These are phyloP conservation scores for Acronicta alni DNA, from an alignment of 2,888 invertebrate species.

Conservation along the genomic window DNA sequence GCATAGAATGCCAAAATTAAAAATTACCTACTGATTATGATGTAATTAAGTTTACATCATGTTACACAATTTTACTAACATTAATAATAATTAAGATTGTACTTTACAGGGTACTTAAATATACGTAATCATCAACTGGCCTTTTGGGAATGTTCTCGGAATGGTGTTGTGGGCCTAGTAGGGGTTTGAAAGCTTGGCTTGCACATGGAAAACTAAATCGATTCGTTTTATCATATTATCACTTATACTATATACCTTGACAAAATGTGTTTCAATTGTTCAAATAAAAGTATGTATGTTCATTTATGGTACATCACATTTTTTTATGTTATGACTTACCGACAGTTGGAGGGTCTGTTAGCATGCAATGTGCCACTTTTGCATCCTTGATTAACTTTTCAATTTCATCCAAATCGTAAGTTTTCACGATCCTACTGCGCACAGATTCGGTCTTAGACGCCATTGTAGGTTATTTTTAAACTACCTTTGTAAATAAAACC, in stretches of 20 bases:
- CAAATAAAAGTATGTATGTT: neutral
- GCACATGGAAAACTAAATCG: too few relatives aligned
- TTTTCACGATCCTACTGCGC: slow-evolving; percentile 79
- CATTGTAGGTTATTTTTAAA: slow-evolving; percentile 62
- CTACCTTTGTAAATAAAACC: slow-evolving; percentile 3
- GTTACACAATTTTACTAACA: too few relatives aligned
- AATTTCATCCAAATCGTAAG: slow-evolving; percentile 87
- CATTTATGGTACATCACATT: neutral
- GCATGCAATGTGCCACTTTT: slow-evolving; percentile 90
- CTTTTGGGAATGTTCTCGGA: too few relatives aligned
- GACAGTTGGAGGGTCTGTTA: slow-evolving; percentile 84
- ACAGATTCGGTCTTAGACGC: slow-evolving; percentile 70
- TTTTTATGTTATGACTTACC: slow-evolving; percentile 72
- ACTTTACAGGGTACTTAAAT: too few relatives aligned
- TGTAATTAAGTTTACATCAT: neutral
- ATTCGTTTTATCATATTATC: neutral
- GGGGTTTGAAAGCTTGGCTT: too few relatives aligned
- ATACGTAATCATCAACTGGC: too few relatives aligned
- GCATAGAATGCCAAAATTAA: too few relatives aligned
- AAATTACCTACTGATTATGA: too few relatives aligned
- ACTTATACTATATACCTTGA: neutral
- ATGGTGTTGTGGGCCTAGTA: too few relatives aligned
- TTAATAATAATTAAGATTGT: too few relatives aligned
- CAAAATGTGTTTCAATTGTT: too few relatives aligned
- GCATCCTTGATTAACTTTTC: slow-evolving; percentile 86